A percentile compares a stretch with the other conserved stretches of the same genome.
These are phyloP conservation scores for Drosophila bifasciata DNA, from an alignment of 1,140 invertebrate species.

Conservation along the genomic window DNA sequence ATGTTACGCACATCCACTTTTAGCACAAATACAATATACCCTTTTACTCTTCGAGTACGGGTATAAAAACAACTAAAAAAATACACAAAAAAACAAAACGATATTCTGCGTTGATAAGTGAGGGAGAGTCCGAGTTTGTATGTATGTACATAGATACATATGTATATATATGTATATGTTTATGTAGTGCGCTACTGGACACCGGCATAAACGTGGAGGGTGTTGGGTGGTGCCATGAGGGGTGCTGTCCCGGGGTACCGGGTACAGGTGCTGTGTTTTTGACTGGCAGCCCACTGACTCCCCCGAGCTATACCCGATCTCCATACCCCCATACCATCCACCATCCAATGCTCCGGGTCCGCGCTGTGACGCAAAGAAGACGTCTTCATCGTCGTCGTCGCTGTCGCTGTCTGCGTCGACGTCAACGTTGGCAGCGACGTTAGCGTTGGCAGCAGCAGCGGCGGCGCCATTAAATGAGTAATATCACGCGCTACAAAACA, in stretches of 20 bases:
- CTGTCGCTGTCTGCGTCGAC: no score
- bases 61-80: no score
- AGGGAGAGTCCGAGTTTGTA: neutral
- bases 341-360: no score
- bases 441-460: neutral
- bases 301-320: neutral
- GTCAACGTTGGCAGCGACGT: constrained; percentile 2
- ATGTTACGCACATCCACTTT: no score
- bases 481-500: constrained; percentile 46
- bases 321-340: no score
- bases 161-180: neutral
- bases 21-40: no score
- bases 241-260: neutral
- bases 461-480: constrained; percentile 51
- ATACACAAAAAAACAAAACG: neutral
- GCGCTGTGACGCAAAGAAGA: constrained; percentile 44
- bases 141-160: constrained; percentile 9
- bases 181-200: constrained; percentile 10
- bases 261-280: constrained; percentile 1
- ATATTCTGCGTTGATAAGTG: constrained; percentile 26
- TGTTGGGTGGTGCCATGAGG: neutral
- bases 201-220: neutral
- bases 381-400: constrained; percentile 8
- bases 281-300: constrained; percentile 1
- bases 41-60: no score